Base-by-base conservation (phyloP, 2,888 invertebrate genomes). In the Agelastica alni region DNA sequence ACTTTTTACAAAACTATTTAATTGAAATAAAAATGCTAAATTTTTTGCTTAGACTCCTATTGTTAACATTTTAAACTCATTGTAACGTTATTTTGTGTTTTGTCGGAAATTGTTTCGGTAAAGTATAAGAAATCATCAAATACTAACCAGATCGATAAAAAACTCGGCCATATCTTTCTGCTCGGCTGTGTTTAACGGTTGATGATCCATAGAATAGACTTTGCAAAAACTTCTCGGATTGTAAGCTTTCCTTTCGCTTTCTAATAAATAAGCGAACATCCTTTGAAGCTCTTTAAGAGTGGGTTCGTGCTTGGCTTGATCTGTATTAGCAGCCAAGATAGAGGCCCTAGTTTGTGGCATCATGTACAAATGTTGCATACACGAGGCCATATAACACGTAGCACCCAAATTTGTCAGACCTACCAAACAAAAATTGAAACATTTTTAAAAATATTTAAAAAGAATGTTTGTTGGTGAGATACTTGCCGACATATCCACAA, bases 81-180 rank as follows among this genome's bases (percentile, higher is more conserved):
- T n/a, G n/a, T n/a, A n/a, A n/a, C n/a, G n/a, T n/a, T n/a, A n/a
- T n/a, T n/a, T n/a, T n/a, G n/a, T n/a, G n/a, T n/a, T n/a, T n/a
- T n/a, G n/a, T n/a, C n/a, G n/a, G n/a, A n/a, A n/a, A n/a, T n/a
- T n/a, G n/a, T n/a, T n/a, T n/a, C n/a, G n/a, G n/a, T n/a, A n/a
- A n/a, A n/a, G n/a, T n/a, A n/a, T n/a, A n/a, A n/a, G n/a, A n/a
- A n/a, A n/a, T n/a, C n/a, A n/a, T n/a, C n/a, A n/a, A n/a, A n/a
- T n/a, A n/a, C n/a, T n/a, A 20, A 96, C 95, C 39, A 96, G 84
- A 79, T 96, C 96, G 48, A 96, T 96, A 74, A 96, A 96, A 79
- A 96, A 96, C 77, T 96, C 96, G 0, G 96, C 95, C 96, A 96
- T 96, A 72, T 96, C 96, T 72, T 96, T 96, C 77, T 96, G 96